A percentile compares a stretch with the other conserved stretches of the same genome.
phyloP scores from a whole-genome alignment of 2,113 vertebrate species.

The Plotosus lineatus region DNA sequence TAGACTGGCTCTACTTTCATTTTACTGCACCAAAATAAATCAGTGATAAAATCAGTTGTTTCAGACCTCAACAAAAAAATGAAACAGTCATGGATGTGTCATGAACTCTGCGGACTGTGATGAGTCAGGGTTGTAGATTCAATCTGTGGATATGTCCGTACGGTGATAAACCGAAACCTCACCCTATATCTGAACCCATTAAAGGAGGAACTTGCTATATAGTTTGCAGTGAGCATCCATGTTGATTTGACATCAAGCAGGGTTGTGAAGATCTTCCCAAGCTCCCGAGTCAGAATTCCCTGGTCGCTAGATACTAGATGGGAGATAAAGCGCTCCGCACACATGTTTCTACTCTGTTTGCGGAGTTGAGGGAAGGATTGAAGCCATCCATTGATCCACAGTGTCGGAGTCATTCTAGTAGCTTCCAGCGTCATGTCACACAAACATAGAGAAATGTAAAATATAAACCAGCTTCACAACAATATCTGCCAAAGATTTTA shows the following conservation, averaged over 20 bases:
- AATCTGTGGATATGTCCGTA: no score
- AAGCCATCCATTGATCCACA: conserved; percentile 24
- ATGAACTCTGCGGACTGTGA: no score
- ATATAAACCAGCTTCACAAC: conserved; percentile 53
- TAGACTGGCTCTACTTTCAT: no score
- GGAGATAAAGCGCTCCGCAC: conserved; percentile 24
- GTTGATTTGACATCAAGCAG: neutral
- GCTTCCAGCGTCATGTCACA: conserved; percentile 50
- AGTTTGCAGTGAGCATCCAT: neutral
- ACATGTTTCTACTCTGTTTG: conserved; percentile 35
- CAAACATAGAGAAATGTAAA: conserved; percentile 42
- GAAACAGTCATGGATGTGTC: no score
- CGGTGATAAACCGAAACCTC: neutral
- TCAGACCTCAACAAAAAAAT: no score
- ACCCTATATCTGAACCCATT: neutral
- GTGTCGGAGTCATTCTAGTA: conserved; percentile 38
- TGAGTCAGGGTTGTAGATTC: no score
- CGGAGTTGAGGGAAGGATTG: conserved; percentile 19
- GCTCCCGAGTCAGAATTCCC: neutral
- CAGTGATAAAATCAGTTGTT: no score
- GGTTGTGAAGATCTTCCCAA: neutral
- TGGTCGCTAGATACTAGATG: neutral
- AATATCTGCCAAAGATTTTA: conserved; percentile 38
- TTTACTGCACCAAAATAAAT: no score
- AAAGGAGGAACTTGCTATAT: neutral